Base-by-base conservation (phyloP, 2,888 invertebrate species). In the Brachyptera putata region DNA sequence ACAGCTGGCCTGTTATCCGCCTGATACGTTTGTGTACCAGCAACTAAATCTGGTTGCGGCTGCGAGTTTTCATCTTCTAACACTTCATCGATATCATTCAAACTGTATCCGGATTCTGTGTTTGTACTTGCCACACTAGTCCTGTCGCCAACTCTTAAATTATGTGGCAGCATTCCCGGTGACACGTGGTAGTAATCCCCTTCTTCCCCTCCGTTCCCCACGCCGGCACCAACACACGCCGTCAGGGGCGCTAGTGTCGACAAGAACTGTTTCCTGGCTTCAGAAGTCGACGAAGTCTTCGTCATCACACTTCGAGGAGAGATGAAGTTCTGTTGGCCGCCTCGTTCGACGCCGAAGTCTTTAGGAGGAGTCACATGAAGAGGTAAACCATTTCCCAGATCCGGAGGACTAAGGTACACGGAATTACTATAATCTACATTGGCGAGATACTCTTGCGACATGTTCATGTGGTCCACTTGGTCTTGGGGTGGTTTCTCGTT, bases 211-310 rank as follows among this genome's bases (percentile, higher is more conserved):
- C 39, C 36, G 9, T 34, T 39, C 3, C 62, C 60, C 2, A 34
- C 18, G 18, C 61, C 60, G 37, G 78, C 78, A 0, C 84, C 82
- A 9, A 89, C 90, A 69, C 91, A 91, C 1, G 89, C 85, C 1
- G 87, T 87, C 41, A 90, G 74, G 0, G 91, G 90, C 0, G 89
- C 89, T 60, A 91, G 72, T 0, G 87, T 89, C 0, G 90, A 86
- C 22, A 91, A 75, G 72, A 91, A 90, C 73, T 90, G 91, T 60
- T 87, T 82, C 43, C 89, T 80, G 0, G 86, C 82, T 68, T 89
- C 89, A 60, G 81, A 78, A 1, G 80, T 77, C 30, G 75, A 67
- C 64, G 75, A 59, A 36, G 65, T 60, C 36, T 66, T 73, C 64
- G 77, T 59, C 65, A 77, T 66, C 63, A 78, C 68, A 16, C 71